A percentile compares a stretch with the other conserved stretches of the same genome.
These are phyloP conservation scores for Xanthorhoe designata DNA, from an alignment of 2,888 invertebrate species.

Conservation along the genomic window DNA sequence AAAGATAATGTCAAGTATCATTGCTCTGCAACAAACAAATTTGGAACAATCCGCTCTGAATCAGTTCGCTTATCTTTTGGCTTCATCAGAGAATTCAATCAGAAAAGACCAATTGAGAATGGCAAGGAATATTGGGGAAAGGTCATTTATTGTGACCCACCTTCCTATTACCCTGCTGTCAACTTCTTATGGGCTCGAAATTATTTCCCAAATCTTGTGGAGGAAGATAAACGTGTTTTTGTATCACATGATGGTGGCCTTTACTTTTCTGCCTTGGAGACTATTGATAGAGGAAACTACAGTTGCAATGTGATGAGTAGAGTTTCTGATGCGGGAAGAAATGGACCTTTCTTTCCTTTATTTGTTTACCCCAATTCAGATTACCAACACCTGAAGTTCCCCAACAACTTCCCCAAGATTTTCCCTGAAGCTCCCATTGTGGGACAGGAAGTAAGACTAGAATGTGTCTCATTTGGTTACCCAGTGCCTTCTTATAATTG, in stretches of 20 bases:
- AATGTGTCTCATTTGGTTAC: slow-evolving; percentile 98
- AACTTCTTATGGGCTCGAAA: slow-evolving; percentile 97
- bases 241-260: slow-evolving; percentile 97
- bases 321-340: slow-evolving; percentile 94
- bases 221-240: slow-evolving; percentile 96
- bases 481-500: slow-evolving; percentile 97
- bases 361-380: slow-evolving; percentile 94
- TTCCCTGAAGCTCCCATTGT: slow-evolving; percentile 97
- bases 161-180: slow-evolving; percentile 95
- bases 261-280: slow-evolving; percentile 97
- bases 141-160: slow-evolving; percentile 96
- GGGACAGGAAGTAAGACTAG: slow-evolving; percentile 95
- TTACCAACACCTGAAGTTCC: slow-evolving; percentile 95
- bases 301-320: slow-evolving; percentile 96
- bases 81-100: slow-evolving; percentile 95
- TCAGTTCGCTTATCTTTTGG: slow-evolving; percentile 96
- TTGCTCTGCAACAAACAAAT: slow-evolving; percentile 95
- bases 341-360: slow-evolving; percentile 95
- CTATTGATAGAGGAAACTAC: slow-evolving; percentile 95
- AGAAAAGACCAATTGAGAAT: slow-evolving; percentile 92
- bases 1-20: slow-evolving; percentile 95
- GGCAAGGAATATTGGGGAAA: slow-evolving; percentile 98
- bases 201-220: slow-evolving; percentile 95
- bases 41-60: slow-evolving; percentile 95
- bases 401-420: slow-evolving; percentile 97